phyloP scores from a whole-genome alignment of 2,888 invertebrate genomes.

The Stenodema calcarata region DNA sequence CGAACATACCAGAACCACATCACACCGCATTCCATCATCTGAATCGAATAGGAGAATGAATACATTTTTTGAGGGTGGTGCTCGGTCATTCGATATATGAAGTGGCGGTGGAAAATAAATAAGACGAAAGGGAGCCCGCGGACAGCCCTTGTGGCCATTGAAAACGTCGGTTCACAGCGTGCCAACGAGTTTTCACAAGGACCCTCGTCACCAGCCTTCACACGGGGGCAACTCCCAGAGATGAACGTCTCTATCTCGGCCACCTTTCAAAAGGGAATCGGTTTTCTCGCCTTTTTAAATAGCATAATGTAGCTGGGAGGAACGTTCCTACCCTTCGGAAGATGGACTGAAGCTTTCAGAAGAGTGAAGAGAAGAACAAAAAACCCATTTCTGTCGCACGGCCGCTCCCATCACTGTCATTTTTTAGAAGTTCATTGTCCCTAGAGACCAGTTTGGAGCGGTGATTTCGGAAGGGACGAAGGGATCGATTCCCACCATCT shows the following conservation, averaged over 20 bases:
- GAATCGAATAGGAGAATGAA: background rate
- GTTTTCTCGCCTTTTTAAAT: background rate
- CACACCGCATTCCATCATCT: background rate
- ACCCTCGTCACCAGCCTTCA: constrained; percentile 16
- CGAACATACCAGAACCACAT: too few relatives aligned
- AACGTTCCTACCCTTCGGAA: background rate
- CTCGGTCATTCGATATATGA: background rate
- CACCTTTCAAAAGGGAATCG: background rate
- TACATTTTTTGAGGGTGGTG: background rate
- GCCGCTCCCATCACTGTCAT: constrained; percentile 1
- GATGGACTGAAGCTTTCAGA: background rate
- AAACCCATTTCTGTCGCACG: background rate
- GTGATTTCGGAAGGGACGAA: background rate
- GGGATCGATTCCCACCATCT: background rate
- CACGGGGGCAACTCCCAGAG: background rate
- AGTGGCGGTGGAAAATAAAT: background rate
- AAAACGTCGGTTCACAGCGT: constrained; percentile 5
- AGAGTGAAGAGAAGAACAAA: constrained; percentile 1
- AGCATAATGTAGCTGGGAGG: background rate
- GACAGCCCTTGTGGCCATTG: constrained; percentile 8
- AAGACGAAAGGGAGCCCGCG: background rate
- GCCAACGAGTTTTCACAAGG: constrained; percentile 7
- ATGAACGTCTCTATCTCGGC: constrained; percentile 19
- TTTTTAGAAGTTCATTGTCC: constrained; percentile 4
- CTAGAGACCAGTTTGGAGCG: constrained; percentile 5